Evolutionary conservation across 2,113 vertebrate species (phyloP), one percentile per base, ranked within the genome.

Genomic region (Hippocampus zosterae): DNA sequence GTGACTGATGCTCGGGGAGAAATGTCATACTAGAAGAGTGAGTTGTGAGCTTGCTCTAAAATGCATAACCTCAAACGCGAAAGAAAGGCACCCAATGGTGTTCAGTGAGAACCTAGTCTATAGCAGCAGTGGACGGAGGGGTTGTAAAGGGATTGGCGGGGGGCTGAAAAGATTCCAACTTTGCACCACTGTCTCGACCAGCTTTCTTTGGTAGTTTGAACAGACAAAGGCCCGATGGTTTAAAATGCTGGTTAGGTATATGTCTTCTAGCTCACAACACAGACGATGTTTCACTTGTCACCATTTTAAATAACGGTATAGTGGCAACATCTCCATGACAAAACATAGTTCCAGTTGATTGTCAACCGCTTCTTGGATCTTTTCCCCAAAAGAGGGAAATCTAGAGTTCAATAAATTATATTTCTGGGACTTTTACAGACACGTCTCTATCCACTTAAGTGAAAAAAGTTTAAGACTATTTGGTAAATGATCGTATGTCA

Each of bases 341-440:
- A 72, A 68, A 80, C 68, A 85, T 76, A 80, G 61, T 69, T 82
- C 79, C 89, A 91, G 92, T 93, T 93, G 92, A 93, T 90, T 92
- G 87, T 93, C 92, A 93, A 93, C 92, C 82, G 91, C 80, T 81
- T 87, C 71, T 78, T 76, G n/a, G 68, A 78, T 68, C 65, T 74
- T 83, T 84, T 81, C 88, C 90, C 87, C 86, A 67, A 9, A 12
- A 73, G 64, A 76, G 79, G 84, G 86, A 89, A 92, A 82, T 69
- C 40, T 62, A 71, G 23, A 42, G 70, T 87, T 75, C 76, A 86
- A 90, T 88, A 88, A 86, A 70, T 88, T 85, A 87, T 6, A 83
- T 63, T 62, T 66, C 72, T 69, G 78, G 79, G 79, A 78, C 80
- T 52, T 71, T 67, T 75, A 81, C 77, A 86, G 76, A 81, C 75